Percentiles rank a stretch among this genome's conserved stretches.
These are phyloP conservation scores for Pyrgilauda ruficollis DNA, from an alignment of 2,113 vertebrate species.

Conservation along the genomic window DNA sequence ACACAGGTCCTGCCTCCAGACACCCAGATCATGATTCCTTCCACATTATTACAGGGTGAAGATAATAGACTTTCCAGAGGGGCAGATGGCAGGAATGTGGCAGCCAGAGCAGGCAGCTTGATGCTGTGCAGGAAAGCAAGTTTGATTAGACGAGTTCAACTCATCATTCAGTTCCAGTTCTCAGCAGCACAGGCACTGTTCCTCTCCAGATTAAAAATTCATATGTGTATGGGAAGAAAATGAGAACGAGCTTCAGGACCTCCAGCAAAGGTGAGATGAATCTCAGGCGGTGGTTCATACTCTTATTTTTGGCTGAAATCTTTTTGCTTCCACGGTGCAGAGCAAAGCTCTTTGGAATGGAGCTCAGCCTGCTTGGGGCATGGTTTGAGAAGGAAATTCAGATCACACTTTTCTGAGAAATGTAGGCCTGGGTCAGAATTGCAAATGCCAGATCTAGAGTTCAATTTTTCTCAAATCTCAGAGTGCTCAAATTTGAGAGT, in stretches of 20 bases:
- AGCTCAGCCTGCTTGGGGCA: not conserved
- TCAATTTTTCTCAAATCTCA: not conserved
- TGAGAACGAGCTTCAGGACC: not conserved
- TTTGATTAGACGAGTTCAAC: not conserved
- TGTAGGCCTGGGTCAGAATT: not conserved
- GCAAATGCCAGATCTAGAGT: not conserved
- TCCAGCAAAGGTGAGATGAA: not conserved
- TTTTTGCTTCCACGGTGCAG: not conserved
- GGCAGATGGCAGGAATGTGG: not conserved
- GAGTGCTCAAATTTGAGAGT: not conserved
- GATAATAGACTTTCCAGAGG: not conserved
- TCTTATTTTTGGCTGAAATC: not conserved
- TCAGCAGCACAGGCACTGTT: not conserved
- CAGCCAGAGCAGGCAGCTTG: conserved; percentile 7
- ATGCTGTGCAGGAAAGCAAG: not conserved
- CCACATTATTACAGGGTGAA: not conserved
- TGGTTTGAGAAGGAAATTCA: not conserved
- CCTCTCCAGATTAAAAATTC: not conserved
- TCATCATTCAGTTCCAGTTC: conserved; percentile 1
- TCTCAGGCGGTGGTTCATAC: not conserved
- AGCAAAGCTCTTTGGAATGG: not conserved
- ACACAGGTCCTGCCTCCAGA: not conserved
- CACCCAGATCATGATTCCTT: not conserved
- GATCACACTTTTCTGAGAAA: not conserved
- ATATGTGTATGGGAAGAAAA: not conserved